Percentiles rank a stretch among this genome's conserved stretches.
phyloP scores from a whole-genome alignment of 37 sponge, comb jelly and placozoan species.

The Oopsacas minuta region DNA sequence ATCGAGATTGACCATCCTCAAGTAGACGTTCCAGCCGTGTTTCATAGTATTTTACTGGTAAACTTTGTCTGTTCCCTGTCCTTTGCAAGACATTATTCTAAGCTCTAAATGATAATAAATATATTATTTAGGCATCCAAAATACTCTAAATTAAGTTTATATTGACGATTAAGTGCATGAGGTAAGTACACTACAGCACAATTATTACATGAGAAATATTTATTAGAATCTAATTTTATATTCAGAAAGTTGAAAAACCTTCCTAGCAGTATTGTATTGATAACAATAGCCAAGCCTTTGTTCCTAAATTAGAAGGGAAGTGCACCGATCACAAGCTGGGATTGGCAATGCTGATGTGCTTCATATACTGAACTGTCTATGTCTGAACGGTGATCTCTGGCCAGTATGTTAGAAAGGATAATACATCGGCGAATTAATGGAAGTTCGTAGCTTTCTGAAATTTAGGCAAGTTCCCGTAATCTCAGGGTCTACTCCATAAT shows the following conservation, averaged over 20 bases:
- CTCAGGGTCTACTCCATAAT: too few relatives aligned
- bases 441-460: too few relatives aligned
- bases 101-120: background rate
- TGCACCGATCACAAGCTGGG: too few relatives aligned
- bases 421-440: too few relatives aligned
- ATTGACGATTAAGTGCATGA: background rate
- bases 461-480: too few relatives aligned
- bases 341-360: too few relatives aligned
- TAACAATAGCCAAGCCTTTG: background rate
- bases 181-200: background rate
- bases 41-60: background rate
- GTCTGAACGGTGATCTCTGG: too few relatives aligned
- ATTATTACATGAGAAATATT: background rate
- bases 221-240: background rate
- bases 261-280: background rate
- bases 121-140: too few relatives aligned
- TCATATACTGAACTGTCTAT: too few relatives aligned
- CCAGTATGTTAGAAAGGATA: background rate
- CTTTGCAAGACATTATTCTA: background rate
- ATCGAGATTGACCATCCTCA: background rate
- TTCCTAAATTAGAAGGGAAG: too few relatives aligned
- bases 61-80: background rate
- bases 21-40: conserved; percentile 2
- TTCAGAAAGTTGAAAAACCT: background rate
- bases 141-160: too few relatives aligned